Percentiles rank a stretch among this genome's conserved stretches.
Evolutionary conservation across 2,888 invertebrate genomes (phyloP).

Genomic region (Ferdinandea cuprea): DNA sequence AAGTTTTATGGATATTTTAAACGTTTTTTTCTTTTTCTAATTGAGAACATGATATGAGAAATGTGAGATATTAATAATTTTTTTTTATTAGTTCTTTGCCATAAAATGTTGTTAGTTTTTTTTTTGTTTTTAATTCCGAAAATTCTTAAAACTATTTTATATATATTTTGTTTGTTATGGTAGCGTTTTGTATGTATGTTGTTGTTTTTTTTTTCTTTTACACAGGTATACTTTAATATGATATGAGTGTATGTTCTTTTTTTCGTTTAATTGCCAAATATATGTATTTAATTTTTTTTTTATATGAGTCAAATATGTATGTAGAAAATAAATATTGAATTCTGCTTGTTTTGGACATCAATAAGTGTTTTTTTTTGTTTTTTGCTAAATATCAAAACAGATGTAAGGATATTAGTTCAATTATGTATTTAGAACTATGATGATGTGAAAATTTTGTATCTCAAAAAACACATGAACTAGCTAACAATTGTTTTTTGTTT

Average conservation of each 20-base stretch:
- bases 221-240: slow-evolving; percentile 71
- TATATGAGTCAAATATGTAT: slow-evolving; percentile 34
- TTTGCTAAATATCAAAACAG: slow-evolving; percentile 42
- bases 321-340: slow-evolving; percentile 34
- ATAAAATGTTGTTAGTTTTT: slow-evolving; percentile 52
- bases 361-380: slow-evolving; percentile 21
- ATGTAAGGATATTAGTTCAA: slow-evolving; percentile 31
- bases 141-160: slow-evolving; percentile 61
- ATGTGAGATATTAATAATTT: slow-evolving; percentile 68
- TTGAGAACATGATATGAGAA: slow-evolving; percentile 73
- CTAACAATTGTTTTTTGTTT: slow-evolving; percentile 44
- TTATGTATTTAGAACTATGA: slow-evolving; percentile 37
- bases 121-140: slow-evolving; percentile 44
- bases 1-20: slow-evolving; percentile 64
- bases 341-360: slow-evolving; percentile 57
- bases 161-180: slow-evolving; percentile 37
- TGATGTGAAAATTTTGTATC: slow-evolving; percentile 40
- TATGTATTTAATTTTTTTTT: slow-evolving; percentile 42
- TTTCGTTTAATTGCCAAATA: slow-evolving; percentile 60
- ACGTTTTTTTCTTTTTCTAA: slow-evolving; percentile 59
- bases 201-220: slow-evolving; percentile 38
- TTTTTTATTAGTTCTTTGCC: slow-evolving; percentile 45
- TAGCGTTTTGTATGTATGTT: slow-evolving; percentile 41
- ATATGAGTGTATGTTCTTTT: slow-evolving; percentile 65
- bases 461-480: slow-evolving; percentile 63